These are phyloP conservation scores for Dermochelys coriacea DNA, from an alignment of 2,797 vertebrate genomes.

Conservation along the genomic window DNA sequence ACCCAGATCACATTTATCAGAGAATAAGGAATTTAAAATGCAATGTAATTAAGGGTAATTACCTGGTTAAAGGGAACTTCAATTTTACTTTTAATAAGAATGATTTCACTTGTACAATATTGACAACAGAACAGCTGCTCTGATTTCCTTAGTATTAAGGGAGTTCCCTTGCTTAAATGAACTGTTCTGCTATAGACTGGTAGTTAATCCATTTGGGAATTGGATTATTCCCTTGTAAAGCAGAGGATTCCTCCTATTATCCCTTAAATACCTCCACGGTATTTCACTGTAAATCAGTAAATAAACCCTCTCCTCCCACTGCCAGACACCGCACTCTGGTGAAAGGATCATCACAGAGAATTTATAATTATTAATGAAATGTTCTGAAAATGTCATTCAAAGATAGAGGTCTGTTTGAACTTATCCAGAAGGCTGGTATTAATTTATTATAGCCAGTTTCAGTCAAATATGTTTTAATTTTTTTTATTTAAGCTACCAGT, in stretches of 20 bases:
- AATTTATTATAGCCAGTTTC: background rate
- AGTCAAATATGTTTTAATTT: background rate
- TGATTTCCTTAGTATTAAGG: background rate
- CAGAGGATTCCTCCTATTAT: background rate
- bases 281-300: background rate
- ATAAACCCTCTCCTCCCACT: background rate
- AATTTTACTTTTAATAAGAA: background rate
- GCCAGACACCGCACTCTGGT: background rate
- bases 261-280: background rate
- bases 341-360: background rate
- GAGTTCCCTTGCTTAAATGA: background rate
- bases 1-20: background rate
- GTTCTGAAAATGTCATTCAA: background rate
- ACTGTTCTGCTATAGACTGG: background rate
- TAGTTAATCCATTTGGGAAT: background rate
- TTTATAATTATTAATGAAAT: background rate
- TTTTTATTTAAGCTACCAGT: constrained; percentile 33
- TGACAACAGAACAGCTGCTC: background rate
- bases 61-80: background rate
- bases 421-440: constrained; percentile 21
- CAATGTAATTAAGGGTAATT: background rate
- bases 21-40: background rate
- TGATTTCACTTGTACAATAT: background rate
- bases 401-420: background rate
- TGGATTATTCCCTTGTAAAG: background rate